These are phyloP conservation scores for Bradypodion ventrale DNA, from an alignment of 2,797 vertebrate species.

Conservation along the genomic window DNA sequence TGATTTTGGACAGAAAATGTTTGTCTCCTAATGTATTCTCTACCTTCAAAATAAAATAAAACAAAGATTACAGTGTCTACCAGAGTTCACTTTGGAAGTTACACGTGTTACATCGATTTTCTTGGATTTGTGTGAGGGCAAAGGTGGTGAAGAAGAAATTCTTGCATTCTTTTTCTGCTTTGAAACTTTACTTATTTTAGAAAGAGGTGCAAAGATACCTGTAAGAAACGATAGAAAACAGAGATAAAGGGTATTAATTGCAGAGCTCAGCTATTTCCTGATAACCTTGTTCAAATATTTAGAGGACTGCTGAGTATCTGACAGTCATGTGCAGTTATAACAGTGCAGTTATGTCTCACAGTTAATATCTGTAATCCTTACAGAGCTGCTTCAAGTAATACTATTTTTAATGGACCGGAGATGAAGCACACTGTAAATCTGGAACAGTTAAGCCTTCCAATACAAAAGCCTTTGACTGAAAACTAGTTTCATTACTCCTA, in stretches of 20 bases:
- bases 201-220: slow-evolving; percentile 97
- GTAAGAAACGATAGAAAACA: slow-evolving; percentile 17
- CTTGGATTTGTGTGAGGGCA: slow-evolving; percentile 72
- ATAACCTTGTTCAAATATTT: slow-evolving; percentile 6
- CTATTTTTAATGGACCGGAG: background rate
- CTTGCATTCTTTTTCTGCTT: slow-evolving; percentile 76
- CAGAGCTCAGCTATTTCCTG: background rate
- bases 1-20: background rate
- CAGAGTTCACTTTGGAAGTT: slow-evolving; percentile 89
- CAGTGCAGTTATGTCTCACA: background rate
- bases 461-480: background rate
- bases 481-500: background rate
- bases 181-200: slow-evolving; percentile 89
- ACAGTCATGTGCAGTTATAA: background rate
- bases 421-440: background rate
- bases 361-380: background rate
- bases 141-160: slow-evolving; percentile 63
- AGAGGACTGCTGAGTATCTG: background rate
- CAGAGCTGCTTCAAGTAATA: background rate
- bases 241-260: background rate
- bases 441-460: background rate
- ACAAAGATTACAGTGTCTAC: slow-evolving; percentile 74
- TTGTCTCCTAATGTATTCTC: background rate
- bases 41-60: background rate
- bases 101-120: slow-evolving; percentile 82